Evolutionary conservation across 37 sponge, comb jelly and placozoan genomes (phyloP).

Genomic region (Chondrilla cf. caribensis): DNA sequence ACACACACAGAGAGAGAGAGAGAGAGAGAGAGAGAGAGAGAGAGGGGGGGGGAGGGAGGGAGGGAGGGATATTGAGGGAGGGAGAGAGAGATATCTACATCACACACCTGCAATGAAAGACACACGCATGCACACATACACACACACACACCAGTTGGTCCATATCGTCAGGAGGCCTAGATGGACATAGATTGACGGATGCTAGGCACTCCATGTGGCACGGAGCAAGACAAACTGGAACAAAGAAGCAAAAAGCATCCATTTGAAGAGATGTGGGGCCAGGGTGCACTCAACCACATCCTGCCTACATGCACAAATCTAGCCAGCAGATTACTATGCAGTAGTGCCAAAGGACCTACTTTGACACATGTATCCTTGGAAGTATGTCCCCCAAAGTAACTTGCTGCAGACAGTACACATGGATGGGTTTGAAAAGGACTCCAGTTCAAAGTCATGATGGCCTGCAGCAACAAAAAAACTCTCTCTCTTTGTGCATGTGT

Average conservation of each 20-base stretch:
- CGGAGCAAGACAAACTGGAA: no score
- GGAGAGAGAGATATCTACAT: no score
- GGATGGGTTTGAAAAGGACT: slow-evolving; percentile 45
- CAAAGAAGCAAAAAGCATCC: no score
- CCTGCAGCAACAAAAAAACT: background rate
- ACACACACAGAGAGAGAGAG: background rate
- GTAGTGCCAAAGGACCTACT: slow-evolving; percentile 28
- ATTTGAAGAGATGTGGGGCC: no score
- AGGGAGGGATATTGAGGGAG: no score
- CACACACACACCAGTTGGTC: background rate
- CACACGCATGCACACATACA: background rate
- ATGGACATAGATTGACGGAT: background rate
- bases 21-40: background rate
- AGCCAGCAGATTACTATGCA: no score
- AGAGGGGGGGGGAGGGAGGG: background rate
- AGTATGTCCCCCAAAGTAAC: slow-evolving; percentile 50
- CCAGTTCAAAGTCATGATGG: slow-evolving; percentile 25
- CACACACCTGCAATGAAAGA: no score
- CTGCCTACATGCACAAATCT: no score
- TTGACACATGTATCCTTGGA: slow-evolving; percentile 68
- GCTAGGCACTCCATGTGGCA: background rate
- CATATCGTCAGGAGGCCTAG: background rate
- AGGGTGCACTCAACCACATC: no score
- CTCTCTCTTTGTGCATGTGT: slow-evolving; percentile 41
- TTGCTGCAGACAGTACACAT: slow-evolving; percentile 30